Evolutionary conservation across 2,113 vertebrate species (phyloP).

Genomic region (Hippocampus abdominalis): DNA sequence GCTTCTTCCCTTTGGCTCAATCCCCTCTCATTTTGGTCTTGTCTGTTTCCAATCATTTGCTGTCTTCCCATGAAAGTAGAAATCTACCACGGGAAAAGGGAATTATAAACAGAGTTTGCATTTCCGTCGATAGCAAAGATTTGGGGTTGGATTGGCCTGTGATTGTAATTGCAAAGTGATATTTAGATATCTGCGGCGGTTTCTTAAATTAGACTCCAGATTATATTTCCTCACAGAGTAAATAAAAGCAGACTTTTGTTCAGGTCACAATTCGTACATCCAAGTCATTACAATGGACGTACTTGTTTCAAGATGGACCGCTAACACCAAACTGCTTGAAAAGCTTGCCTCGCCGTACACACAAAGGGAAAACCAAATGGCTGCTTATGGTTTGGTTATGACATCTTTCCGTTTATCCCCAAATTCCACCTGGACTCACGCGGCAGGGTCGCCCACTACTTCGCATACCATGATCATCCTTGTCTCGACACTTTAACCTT

Average conservation of each 20-base stretch:
- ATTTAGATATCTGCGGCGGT: constrained; percentile 26
- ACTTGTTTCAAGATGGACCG: constrained; percentile 5
- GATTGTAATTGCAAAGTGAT: constrained; percentile 49
- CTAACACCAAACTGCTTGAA: constrained; percentile 23
- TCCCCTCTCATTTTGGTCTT: constrained; percentile 29
- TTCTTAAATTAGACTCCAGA: constrained; percentile 41
- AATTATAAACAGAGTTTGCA: constrained; percentile 43
- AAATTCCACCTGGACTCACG: not conserved
- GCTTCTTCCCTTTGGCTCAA: constrained; percentile 33
- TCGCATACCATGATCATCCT: constrained; percentile 20
- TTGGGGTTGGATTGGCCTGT: constrained; percentile 37
- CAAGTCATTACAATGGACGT: constrained; percentile 14
- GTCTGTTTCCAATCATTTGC: constrained; percentile 59
- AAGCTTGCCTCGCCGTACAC: not conserved
- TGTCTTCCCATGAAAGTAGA: constrained; percentile 47
- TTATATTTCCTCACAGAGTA: constrained; percentile 36
- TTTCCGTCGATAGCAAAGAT: constrained; percentile 49
- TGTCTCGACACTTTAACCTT: constrained; percentile 19
- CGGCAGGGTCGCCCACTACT: constrained; percentile 14
- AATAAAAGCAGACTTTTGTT: constrained; percentile 48
- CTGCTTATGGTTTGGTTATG: not conserved
- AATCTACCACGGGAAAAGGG: constrained; percentile 16
- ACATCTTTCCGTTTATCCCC: not conserved
- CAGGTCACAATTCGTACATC: constrained; percentile 14
- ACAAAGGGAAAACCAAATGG: constrained; percentile 7